Base-by-base conservation (phyloP, 2,888 invertebrate species). In the Temnothorax unifasciatus region DNA sequence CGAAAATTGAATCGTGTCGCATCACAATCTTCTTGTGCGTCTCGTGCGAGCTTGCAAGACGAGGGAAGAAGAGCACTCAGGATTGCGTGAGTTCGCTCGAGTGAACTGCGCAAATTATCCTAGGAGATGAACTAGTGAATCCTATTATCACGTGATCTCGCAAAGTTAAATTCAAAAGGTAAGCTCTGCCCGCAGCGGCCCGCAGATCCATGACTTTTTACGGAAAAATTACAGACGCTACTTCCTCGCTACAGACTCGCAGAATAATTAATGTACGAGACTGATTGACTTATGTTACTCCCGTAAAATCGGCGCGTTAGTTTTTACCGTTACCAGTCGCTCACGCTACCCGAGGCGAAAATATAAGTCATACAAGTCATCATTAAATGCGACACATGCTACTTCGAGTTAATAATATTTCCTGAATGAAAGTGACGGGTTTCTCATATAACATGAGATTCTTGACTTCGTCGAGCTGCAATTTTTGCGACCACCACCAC, bases 41-140 rank as follows among this genome's bases (percentile, higher is more conserved):
- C 29, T 57, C 29, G 44, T 25, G 13, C 41, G 25, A 73, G 3
- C 44, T 44, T 57, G n/a, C 21, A 34, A 41, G 47, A 29, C 52
- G 41, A 41, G 13, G 41, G 41, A 41, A 41, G 21, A 71, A 34
- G n/a, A 52, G 29, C 18, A 4, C 18, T 21, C 38, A 21, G 6
- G 18, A 38, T 21, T 13, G 50, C 77, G 44, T 21, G 44, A 59
- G 5, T 73, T 47, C n/a, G 9, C 8, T 8, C 6, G 38, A 52
- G 50, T 76, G 64, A 13, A 34, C 44, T 18, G 21, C 25, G 54
- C n/a, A 18, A 21, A 73, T 13, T 47, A 9, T 21, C 13, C 21
- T 59, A 79, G 47, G 34, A 81, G 34, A 81, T 81, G 79, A 81
- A 73, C 59, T 50, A 81, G 59, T 38, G 59, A 25, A 25, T 44